phyloP scores from a whole-genome alignment of 2,888 invertebrate species.

The Malthinus seriepunctatus region DNA sequence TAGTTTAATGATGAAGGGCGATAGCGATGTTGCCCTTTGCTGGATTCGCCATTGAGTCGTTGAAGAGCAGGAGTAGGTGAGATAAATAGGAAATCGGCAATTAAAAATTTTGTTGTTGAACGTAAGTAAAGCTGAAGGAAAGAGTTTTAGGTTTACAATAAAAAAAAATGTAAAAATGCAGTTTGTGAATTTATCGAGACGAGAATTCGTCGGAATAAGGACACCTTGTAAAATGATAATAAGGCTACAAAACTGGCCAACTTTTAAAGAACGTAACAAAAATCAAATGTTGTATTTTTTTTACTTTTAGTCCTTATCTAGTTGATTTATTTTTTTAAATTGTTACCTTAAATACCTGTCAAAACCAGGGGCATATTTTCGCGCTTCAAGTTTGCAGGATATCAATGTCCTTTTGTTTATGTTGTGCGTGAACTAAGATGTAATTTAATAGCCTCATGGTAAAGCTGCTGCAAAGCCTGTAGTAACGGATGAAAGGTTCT shows the following conservation, averaged over 20 bases:
- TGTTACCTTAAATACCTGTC: conserved; percentile 27
- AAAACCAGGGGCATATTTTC: conserved; percentile 32
- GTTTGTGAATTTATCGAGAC: conserved; percentile 11
- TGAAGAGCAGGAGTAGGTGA: no score
- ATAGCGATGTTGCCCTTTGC: no score
- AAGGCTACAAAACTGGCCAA: conserved; percentile 16
- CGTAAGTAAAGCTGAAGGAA: no score
- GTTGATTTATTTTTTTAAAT: neutral
- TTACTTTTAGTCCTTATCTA: conserved; percentile 4
- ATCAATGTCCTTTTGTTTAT: conserved; percentile 37
- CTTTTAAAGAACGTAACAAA: conserved; percentile 16
- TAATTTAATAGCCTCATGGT: conserved; percentile 34
- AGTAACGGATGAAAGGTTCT: conserved; percentile 29
- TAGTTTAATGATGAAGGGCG: no score
- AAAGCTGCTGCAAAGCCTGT: conserved; percentile 31
- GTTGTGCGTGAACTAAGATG: conserved; percentile 34
- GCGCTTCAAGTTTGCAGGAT: conserved; percentile 31
- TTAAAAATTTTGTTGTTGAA: no score
- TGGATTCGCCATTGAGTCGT: no score
- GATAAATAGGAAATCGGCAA: no score
- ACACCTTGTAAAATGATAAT: conserved; percentile 21
- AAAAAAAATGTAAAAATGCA: conserved; percentile 19
- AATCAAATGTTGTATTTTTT: conserved; percentile 14
- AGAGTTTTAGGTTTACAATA: neutral
- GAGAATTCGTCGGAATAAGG: conserved; percentile 16